Evolutionary conservation across 2,888 invertebrate genomes (phyloP).

Genomic region (Hartigia nigra): DNA sequence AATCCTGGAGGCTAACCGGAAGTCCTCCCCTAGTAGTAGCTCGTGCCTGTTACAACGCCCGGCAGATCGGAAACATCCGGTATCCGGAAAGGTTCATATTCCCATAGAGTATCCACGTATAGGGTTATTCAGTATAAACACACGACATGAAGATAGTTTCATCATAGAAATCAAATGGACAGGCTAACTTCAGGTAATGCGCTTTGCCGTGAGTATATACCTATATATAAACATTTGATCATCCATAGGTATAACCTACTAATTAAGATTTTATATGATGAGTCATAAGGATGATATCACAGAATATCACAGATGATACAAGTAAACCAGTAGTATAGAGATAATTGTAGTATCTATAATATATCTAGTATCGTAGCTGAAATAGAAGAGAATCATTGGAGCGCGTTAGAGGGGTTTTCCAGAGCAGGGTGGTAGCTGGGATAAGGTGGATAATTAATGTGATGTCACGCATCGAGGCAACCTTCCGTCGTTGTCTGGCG

Average conservation of each 20-base stretch:
- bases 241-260: background rate
- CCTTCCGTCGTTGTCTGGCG: conserved; percentile 29
- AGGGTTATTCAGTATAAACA: background rate
- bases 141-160: background rate
- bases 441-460: conserved; percentile 48
- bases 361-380: background rate
- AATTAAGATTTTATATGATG: background rate
- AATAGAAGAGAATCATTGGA: background rate
- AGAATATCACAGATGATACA: background rate
- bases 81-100: background rate
- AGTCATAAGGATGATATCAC: background rate
- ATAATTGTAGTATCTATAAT: background rate
- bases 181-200: background rate
- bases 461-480: conserved; percentile 45
- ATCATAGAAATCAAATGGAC: background rate
- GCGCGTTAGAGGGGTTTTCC: background rate
- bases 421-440: conserved; percentile 22
- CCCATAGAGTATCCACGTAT: background rate
- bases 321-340: background rate
- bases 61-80: background rate
- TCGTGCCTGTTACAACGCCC: background rate
- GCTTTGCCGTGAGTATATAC: background rate
- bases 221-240: background rate
- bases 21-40: background rate
- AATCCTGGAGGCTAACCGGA: background rate